A percentile compares a stretch with the other conserved stretches of the same genome.
These are phyloP conservation scores for Rallus limicola DNA, from an alignment of 2,113 vertebrate genomes.

Conservation along the genomic window DNA sequence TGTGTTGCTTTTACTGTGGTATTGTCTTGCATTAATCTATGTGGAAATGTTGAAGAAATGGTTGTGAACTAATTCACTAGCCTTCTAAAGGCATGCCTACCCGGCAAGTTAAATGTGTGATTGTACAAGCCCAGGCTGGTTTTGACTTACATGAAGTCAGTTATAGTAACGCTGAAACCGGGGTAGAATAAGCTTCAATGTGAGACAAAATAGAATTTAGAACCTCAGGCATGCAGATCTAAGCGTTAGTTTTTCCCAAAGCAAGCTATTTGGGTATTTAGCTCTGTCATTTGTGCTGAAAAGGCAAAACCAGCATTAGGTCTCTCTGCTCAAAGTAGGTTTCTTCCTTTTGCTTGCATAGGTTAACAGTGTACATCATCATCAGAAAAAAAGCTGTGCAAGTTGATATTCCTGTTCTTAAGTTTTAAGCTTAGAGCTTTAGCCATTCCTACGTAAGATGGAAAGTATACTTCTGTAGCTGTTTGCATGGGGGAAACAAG, in stretches of 20 bases:
- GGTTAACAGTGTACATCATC: neutral
- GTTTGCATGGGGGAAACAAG: neutral
- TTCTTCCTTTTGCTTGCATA: neutral
- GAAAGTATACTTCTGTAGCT: neutral
- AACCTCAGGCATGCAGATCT: neutral
- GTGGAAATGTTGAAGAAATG: neutral
- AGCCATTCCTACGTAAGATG: neutral
- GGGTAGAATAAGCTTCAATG: neutral
- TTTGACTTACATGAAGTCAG: neutral
- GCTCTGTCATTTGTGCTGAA: neutral
- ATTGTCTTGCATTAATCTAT: neutral
- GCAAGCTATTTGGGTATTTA: neutral
- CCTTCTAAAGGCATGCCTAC: neutral
- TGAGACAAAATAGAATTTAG: neutral
- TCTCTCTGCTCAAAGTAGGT: neutral
- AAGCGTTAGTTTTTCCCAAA: neutral
- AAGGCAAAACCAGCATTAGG: rapidly evolving
- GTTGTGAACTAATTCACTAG: neutral
- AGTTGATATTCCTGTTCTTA: constrained; percentile 7
- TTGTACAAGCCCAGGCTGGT: neutral
- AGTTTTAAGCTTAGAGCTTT: neutral
- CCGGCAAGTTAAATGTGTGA: neutral
- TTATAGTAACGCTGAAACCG: neutral
- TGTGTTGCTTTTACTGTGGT: neutral
- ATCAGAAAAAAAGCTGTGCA: neutral